Base-by-base conservation (phyloP, 2,113 vertebrate species). In the Ciconia boyciana region DNA sequence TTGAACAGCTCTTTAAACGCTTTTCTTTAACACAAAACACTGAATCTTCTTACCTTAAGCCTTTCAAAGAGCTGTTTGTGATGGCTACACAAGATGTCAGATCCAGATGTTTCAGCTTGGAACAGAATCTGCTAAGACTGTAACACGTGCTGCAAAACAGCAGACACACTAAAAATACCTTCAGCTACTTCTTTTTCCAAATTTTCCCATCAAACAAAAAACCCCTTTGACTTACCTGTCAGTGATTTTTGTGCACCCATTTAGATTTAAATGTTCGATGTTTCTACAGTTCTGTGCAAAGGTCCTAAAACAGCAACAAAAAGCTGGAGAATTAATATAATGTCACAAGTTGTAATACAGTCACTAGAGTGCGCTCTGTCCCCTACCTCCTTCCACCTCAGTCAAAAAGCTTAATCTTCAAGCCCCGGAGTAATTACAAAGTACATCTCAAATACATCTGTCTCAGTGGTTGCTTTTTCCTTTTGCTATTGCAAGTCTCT, bases 281-380 rank as follows among this genome's bases (percentile, higher is more conserved):
- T 99, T 99, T 77, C 99, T 98, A 97, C 99, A 99, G 98, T 99
- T 99, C 98, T 99, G 99, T 65, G 99, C 98, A 97, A 99, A 99
- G 17, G 99, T 99, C 97, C 99, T 99, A 96, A 82, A 97, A 41
- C 87, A 97, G 89, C 95, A 96, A 60, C 17, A 83, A 93, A 62
- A 41, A 94, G 41, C 29, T 64, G 90, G 78, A 79, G 31, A 65
- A 44, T 69, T 31, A 78, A 13, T 32, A 13, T 0, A 16, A 75
- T 2, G 16, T 46, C 82, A 25, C 25, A 20, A 58, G 34, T 9
- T 44, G 39, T 10, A 26, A 22, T 4, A 34, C 29, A 74, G 86
- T 71, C 97, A 93, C 94, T 70, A 96, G 95, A 95, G 96, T 0
- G 49, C 22, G 15, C 90, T 83, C 91, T 54, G 52, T n/a, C 36